phyloP scores from a whole-genome alignment of 2,797 vertebrate genomes.

The Aeoliscus strigatus region DNA sequence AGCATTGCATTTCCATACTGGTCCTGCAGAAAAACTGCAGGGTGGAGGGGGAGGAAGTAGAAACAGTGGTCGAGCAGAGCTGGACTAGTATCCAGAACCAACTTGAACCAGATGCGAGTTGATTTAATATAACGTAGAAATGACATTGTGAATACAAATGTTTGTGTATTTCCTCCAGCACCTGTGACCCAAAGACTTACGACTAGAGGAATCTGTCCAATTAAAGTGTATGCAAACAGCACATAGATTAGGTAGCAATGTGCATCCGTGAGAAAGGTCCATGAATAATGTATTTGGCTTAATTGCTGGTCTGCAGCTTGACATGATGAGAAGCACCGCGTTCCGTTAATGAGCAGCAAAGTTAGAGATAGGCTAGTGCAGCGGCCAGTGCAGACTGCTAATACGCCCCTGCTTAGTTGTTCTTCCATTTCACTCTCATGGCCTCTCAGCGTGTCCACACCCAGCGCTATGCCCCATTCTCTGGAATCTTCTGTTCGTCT shows the following conservation, averaged over 20 bases:
- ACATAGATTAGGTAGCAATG: constrained; percentile 51
- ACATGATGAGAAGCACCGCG: constrained; percentile 54
- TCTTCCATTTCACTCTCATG: constrained; percentile 23
- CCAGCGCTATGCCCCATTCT: constrained; percentile 41
- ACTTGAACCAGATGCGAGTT: too few species aligned
- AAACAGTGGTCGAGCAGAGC: constrained; percentile 7
- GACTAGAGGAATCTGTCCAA: constrained; percentile 55
- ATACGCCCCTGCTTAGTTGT: constrained; percentile 22
- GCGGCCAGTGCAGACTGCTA: constrained; percentile 30
- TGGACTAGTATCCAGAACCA: constrained; percentile 12
- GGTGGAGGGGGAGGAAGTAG: constrained; percentile 1
- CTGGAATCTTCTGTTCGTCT: constrained; percentile 41
- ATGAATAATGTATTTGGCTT: constrained; percentile 75
- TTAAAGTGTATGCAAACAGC: constrained; percentile 66
- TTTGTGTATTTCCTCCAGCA: constrained; percentile 8
- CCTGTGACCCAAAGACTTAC: constrained; percentile 47
- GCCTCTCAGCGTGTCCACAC: constrained; percentile 41
- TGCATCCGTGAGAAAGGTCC: constrained; percentile 55
- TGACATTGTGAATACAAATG: too few species aligned
- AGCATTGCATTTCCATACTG: too few species aligned
- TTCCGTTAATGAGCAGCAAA: constrained; percentile 64
- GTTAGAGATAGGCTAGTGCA: constrained; percentile 40
- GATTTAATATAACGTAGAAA: too few species aligned
- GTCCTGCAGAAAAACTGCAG: constrained; percentile 22
- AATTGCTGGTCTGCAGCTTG: constrained; percentile 63